phyloP scores from a whole-genome alignment of 2,888 invertebrate genomes.

The Sarcophaga rosellei region DNA sequence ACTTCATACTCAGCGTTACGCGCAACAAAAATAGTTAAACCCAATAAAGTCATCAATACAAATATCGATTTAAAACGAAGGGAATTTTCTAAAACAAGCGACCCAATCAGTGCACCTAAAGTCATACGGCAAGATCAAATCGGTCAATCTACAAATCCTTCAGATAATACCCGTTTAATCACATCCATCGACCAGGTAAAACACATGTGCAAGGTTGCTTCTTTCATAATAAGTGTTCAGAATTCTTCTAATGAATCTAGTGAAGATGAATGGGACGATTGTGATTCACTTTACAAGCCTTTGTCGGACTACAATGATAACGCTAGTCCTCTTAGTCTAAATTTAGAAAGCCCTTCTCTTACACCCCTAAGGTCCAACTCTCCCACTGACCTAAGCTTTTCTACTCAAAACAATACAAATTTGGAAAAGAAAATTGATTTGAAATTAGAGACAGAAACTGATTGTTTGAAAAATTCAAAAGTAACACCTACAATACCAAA shows the following conservation, averaged over 20 bases:
- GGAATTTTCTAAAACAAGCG: slow-evolving; percentile 11
- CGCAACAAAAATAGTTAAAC: slow-evolving; percentile 77
- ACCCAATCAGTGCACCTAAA: slow-evolving; percentile 4
- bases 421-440: slow-evolving; percentile 68
- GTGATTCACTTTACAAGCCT: slow-evolving; percentile 43
- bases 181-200: slow-evolving; percentile 74
- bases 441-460: slow-evolving; percentile 74
- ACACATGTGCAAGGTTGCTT: slow-evolving; percentile 73
- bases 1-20: slow-evolving; percentile 17
- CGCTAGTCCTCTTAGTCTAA: slow-evolving; percentile 77
- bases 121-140: not conserved
- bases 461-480: not conserved
- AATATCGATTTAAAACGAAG: slow-evolving; percentile 71
- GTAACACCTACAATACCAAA: not conserved
- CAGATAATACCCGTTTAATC: slow-evolving; percentile 74
- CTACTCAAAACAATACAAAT: slow-evolving; percentile 24
- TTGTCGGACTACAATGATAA: slow-evolving; percentile 73
- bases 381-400: slow-evolving; percentile 69
- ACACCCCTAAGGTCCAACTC: slow-evolving; percentile 75
- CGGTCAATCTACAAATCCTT: not conserved
- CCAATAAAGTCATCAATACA: slow-evolving; percentile 79
- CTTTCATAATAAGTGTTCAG: slow-evolving; percentile 75
- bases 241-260: slow-evolving; percentile 74
- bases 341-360: slow-evolving; percentile 74
- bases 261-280: slow-evolving; percentile 72